A percentile compares a stretch with the other conserved stretches of the same genome.
Evolutionary conservation across 2,888 invertebrate species (phyloP).

Genomic region (Lydus trimaculatus): DNA sequence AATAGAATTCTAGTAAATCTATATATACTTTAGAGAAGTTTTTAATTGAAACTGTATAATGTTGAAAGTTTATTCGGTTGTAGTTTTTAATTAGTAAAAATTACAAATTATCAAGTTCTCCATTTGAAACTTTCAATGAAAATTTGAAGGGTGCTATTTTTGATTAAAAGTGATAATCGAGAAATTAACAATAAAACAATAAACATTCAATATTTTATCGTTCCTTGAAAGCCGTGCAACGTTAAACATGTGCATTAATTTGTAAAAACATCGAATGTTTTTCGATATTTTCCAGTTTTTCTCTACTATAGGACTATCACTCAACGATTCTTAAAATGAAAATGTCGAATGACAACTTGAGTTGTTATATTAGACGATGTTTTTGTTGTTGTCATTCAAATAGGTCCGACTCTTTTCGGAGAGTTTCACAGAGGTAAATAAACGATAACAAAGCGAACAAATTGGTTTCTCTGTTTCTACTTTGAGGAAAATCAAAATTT

Average conservation of each 20-base stretch:
- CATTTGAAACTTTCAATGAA: background rate
- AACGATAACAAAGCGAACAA: background rate
- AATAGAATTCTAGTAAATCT: background rate
- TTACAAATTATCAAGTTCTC: background rate
- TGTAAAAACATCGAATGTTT: background rate
- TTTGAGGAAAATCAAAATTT: background rate
- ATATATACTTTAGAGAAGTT: background rate
- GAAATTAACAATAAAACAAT: background rate
- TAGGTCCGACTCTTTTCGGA: background rate
- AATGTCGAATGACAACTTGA: too few relatives aligned
- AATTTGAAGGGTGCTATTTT: slow-evolving; percentile 10
- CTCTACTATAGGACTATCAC: too few relatives aligned
- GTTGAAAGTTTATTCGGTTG: slow-evolving; percentile 14
- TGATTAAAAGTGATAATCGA: slow-evolving; percentile 12
- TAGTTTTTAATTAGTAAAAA: slow-evolving; percentile 23
- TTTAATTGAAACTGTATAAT: slow-evolving; percentile 18
- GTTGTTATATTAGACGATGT: too few relatives aligned
- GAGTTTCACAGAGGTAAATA: background rate
- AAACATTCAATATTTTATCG: background rate
- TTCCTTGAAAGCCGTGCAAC: background rate
- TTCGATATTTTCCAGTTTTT: background rate
- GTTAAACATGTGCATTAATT: background rate
- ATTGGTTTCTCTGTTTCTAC: background rate
- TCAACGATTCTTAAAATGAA: too few relatives aligned
- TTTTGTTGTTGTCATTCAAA: too few relatives aligned